Evolutionary conservation across 2,797 vertebrate species (phyloP).

Genomic region (Spinus olivaceus): DNA sequence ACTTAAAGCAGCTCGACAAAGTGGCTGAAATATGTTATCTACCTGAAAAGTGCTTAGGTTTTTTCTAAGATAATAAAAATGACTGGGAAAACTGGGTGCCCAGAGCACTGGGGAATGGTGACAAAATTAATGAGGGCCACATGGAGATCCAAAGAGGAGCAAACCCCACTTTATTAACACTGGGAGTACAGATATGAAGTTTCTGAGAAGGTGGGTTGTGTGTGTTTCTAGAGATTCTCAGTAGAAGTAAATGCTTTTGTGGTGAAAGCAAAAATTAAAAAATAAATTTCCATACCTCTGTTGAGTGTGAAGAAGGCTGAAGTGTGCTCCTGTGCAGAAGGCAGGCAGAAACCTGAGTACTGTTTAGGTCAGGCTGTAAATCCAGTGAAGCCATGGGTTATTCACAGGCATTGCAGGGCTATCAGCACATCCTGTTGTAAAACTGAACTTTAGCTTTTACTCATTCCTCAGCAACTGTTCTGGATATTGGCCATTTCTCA

Average conservation of each 20-base stretch:
- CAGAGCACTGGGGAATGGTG: not conserved
- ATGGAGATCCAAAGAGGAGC: not conserved
- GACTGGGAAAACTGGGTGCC: not conserved
- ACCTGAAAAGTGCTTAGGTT: accelerated
- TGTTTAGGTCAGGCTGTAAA: not conserved
- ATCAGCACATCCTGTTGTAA: constrained; percentile 1
- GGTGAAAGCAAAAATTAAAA: not conserved
- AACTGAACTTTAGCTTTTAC: constrained; percentile 16
- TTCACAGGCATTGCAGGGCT: not conserved
- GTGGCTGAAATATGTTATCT: not conserved
- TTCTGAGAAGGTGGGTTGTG: not conserved
- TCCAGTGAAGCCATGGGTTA: not conserved
- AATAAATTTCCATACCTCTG: not conserved
- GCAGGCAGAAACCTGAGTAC: not conserved
- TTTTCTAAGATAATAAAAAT: not conserved
- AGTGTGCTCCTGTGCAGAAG: not conserved
- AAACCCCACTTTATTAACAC: not conserved
- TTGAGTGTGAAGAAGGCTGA: not conserved
- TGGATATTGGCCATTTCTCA: not conserved
- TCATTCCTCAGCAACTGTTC: not conserved
- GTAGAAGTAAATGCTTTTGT: not conserved
- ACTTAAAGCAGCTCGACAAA: not conserved
- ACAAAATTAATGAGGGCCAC: not conserved
- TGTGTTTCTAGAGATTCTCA: not conserved
- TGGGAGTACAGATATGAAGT: not conserved